These are phyloP conservation scores for Cyphomyrus plagiostoma DNA, from an alignment of 2,113 vertebrate genomes.

Conservation along the genomic window DNA sequence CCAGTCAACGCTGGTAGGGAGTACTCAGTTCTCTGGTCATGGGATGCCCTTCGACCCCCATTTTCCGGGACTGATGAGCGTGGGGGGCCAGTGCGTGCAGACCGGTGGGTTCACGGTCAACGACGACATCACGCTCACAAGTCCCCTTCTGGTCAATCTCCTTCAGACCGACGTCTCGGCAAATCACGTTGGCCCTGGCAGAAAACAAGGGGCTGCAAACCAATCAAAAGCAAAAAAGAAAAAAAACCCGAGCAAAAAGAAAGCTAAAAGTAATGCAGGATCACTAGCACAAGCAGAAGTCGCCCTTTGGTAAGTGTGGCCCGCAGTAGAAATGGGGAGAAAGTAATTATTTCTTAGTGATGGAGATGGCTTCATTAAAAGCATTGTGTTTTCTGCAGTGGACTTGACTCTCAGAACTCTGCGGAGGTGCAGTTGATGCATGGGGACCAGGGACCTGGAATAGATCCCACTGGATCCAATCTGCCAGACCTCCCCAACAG, in stretches of 20 bases:
- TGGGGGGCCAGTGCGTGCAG: constrained; percentile 71
- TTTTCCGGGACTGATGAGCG: constrained; percentile 81
- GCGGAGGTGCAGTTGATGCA: constrained; percentile 76
- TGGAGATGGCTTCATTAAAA: background rate
- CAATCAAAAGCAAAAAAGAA: background rate
- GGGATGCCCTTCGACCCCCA: constrained; percentile 73
- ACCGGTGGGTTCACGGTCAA: constrained; percentile 79
- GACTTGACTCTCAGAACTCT: constrained; percentile 67
- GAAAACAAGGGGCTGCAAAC: constrained; percentile 67
- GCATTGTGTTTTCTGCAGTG: constrained; percentile 47
- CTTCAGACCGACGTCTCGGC: constrained; percentile 95
- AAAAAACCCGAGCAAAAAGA: constrained; percentile 90
- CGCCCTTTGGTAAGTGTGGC: constrained; percentile 71
- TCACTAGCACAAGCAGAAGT: constrained; percentile 70
- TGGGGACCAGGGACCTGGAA: constrained; percentile 75
- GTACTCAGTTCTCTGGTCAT: constrained; percentile 85
- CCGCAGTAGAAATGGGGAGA: background rate
- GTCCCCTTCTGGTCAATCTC: constrained; percentile 90
- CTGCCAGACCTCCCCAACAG: constrained; percentile 80
- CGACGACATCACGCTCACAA: constrained; percentile 93
- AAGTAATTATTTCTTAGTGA: background rate
- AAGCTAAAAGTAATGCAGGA: constrained; percentile 68
- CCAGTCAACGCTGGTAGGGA: constrained; percentile 88
- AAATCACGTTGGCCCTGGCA: constrained; percentile 90
- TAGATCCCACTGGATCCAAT: constrained; percentile 78